A percentile compares a stretch with the other conserved stretches of the same genome.
Evolutionary conservation across 2,113 vertebrate species (phyloP).

Genomic region (Garra rufa): DNA sequence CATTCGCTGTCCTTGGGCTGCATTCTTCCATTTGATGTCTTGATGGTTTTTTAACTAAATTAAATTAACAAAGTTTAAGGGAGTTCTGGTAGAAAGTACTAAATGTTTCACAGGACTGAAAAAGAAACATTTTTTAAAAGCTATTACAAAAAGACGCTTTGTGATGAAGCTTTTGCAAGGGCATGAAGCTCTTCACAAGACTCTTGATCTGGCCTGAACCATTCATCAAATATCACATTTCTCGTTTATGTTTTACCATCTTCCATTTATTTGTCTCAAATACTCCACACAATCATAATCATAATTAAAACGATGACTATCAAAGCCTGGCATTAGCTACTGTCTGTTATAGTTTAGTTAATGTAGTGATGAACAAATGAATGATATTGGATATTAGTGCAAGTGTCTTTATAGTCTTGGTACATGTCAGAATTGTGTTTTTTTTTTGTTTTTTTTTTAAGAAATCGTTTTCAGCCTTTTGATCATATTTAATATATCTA

Average conservation of each 20-base stretch:
- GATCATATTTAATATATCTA: not conserved
- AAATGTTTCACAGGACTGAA: constrained; percentile 35
- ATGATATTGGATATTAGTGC: not conserved
- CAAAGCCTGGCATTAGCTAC: not conserved
- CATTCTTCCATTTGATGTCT: constrained; percentile 19
- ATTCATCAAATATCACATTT: constrained; percentile 14
- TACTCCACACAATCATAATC: no score
- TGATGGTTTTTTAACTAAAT: constrained; percentile 4
- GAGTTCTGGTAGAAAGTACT: constrained; percentile 26
- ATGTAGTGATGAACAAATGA: not conserved
- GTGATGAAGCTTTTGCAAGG: constrained; percentile 39
- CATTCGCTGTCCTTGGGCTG: constrained; percentile 50
- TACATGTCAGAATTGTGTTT: not conserved
- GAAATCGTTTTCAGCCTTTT: no score
- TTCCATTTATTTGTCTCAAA: not conserved
- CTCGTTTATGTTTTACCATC: not conserved
- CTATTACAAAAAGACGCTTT: constrained; percentile 42
- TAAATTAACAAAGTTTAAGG: constrained; percentile 48
- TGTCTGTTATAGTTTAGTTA: not conserved
- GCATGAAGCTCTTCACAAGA: constrained; percentile 34
- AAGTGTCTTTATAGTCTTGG: not conserved
- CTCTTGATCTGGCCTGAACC: constrained; percentile 24
- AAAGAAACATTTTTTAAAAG: constrained; percentile 26
- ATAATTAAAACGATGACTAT: no score
- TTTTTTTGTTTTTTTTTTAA: no score